These are phyloP conservation scores for Lepus oiostolus DNA, from an alignment of 2,797 vertebrate genomes.

Conservation along the genomic window DNA sequence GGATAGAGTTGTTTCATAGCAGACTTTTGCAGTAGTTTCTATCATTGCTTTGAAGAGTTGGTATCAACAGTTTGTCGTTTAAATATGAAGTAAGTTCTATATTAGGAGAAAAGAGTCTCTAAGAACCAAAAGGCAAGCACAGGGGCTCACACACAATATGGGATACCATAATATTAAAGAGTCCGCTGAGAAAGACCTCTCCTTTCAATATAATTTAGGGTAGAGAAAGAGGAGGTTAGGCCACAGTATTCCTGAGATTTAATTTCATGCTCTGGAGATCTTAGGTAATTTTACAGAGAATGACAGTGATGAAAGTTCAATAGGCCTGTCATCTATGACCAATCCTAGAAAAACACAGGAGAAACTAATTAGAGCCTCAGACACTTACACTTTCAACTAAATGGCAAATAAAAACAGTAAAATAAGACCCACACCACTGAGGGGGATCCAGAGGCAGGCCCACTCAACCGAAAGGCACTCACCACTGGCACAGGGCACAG, in stretches of 20 bases:
- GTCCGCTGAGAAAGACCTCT: not conserved
- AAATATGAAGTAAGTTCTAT: not conserved
- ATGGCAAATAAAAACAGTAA: slow-evolving; percentile 6
- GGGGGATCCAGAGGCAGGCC: not conserved
- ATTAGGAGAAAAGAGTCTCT: not conserved
- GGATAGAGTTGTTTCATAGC: not conserved
- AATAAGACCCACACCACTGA: not conserved
- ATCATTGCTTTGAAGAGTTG: not conserved
- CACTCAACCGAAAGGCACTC: not conserved
- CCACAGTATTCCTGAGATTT: not conserved
- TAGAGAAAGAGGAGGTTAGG: not conserved
- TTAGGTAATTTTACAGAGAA: slow-evolving; percentile 22
- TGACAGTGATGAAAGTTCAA: not conserved
- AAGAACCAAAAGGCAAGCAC: not conserved
- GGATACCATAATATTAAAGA: slow-evolving; percentile 7
- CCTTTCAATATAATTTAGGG: not conserved
- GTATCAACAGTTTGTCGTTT: slow-evolving; percentile 4
- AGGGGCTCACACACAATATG: not conserved
- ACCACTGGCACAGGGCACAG: not conserved
- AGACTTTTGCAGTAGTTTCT: not conserved
- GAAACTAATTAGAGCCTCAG: not conserved
- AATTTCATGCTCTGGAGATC: not conserved
- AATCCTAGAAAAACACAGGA: not conserved
- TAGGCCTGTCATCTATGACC: not conserved
- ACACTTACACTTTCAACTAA: not conserved